Base-by-base conservation (phyloP, 2,888 invertebrate genomes). In the Sympetrum striolatum region DNA sequence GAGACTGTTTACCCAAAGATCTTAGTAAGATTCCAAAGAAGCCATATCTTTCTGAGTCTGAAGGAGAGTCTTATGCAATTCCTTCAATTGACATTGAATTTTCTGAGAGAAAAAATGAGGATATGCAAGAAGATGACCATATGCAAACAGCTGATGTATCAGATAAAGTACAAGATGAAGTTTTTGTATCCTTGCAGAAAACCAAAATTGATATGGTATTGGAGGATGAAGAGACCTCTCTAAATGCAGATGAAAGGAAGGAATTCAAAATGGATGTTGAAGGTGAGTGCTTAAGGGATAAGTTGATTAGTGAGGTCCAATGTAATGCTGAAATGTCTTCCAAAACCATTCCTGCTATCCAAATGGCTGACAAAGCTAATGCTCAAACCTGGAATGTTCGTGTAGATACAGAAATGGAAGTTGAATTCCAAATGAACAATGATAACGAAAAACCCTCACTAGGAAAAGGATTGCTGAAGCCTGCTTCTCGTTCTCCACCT, bases 361-460 rank as follows among this genome's bases (percentile, higher is more conserved):
- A 86, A 39, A 8, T 12, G n/a, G 35, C 37, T 37, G 60, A 86
- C 12, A 60, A 60, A 60, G n/a, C n/a, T 37, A 60, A 86, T 22
- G 58, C 53, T 82, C 53, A 35, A 58, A 35, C 60, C 37, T 86
- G 86, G 48, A 86, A 86, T 86, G 86, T 58, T 60, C 86, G 86
- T n/a, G 60, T 86, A 22, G 86, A 86, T 35, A 86, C 60, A 3
- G 86, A 86, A 60, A 86, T 86, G 86, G 86, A 86, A 86, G 86
- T 86, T 6, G 60, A 86, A 35, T 37, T 48, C 39, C 86, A 86
- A 37, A 58, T 35, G n/a, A 86, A 86, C 60, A 37, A 18, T 60
- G 39, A 37, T 22, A 15, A 53, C 0, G 35, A n/a, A 35, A 86
- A 86, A 53, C 37, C 64, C 4, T 18, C 48, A 31, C 58, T 22